These are phyloP conservation scores for Byasa hedistus DNA, from an alignment of 2,888 invertebrate genomes.

Conservation along the genomic window DNA sequence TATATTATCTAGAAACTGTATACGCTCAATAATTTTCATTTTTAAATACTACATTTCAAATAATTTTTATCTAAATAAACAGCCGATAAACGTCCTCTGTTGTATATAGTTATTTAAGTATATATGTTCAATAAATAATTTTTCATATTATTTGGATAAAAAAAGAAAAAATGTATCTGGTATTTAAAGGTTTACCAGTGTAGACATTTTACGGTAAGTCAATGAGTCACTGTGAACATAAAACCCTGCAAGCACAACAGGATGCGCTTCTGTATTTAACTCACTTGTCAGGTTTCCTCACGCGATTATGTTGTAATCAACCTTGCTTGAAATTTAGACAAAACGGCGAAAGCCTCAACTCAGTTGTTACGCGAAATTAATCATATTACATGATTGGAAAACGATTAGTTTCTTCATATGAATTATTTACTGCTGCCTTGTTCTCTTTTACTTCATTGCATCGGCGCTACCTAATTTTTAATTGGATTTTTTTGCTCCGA, in stretches of 20 bases:
- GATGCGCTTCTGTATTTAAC: constrained; percentile 24
- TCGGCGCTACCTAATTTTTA: no score
- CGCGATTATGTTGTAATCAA: constrained; percentile 25
- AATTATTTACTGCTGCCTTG: no score
- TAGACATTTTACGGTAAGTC: constrained; percentile 9
- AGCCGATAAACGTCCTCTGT: no score
- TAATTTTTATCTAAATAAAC: no score
- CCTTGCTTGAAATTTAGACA: constrained; percentile 24
- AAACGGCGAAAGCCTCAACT: constrained; percentile 5
- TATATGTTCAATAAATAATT: not conserved
- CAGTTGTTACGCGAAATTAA: not conserved
- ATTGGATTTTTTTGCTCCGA: no score
- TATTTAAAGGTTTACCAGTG: not conserved
- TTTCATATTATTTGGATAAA: not conserved
- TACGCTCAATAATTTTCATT: no score
- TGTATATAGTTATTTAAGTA: no score
- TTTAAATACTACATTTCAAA: no score
- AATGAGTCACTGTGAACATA: constrained; percentile 24
- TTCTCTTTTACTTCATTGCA: no score
- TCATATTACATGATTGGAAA: not conserved
- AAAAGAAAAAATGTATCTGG: not conserved
- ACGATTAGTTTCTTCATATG: not conserved
- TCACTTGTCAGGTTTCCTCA: constrained; percentile 19
- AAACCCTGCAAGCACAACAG: constrained; percentile 24
- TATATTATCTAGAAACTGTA: no score